Evolutionary conservation across 1,140 invertebrate species (phyloP), one percentile per base, ranked within the genome.

Genomic region (Medauroidea extradentata): DNA sequence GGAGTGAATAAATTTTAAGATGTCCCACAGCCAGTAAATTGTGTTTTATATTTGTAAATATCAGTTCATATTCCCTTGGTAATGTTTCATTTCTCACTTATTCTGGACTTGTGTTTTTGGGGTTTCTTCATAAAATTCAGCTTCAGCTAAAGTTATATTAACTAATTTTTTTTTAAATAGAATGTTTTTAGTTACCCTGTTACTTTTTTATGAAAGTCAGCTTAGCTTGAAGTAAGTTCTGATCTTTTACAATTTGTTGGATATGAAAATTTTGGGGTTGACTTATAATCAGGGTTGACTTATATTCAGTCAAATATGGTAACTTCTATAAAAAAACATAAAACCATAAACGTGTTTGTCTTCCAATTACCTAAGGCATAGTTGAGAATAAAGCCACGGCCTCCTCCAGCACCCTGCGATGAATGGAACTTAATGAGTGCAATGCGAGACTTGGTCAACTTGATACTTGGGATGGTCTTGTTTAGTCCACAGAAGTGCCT

Each of bases 401-500:
- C 57, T 21, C 49, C 57, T 39, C 42, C 19, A 18, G 53, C 42
- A 13, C 51, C 57, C 24, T 59, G 51, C 14, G 57, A 53, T n/a
- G 49, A 53, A 27, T 52, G 29, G 24, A 59, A 59, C 38, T 59
- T 59, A n/a, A 53, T 38, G 29, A 53, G 18, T 7, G 34, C 39
- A 9, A 51, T 16, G 11, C 24, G 38, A 21, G 52, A 24, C 52
- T 54, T 54, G n/a, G 29, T 16, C n/a, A 24, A n/a, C 2, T 16
- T 14, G 18, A 54, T 25, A 13, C 18, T 38, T 3, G 42, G 8
- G 9, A 54, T 13, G 16, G 27, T 11, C 24, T 23, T 13, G 19
- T 54, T 42, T 13, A 41, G 16, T 0, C 57, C 57, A 43, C 57
- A 59, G 19, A 42, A 39, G 11, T 58, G 56, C 29, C 53, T 23